A percentile compares a stretch with the other conserved stretches of the same genome.
phyloP scores from a whole-genome alignment of 1,140 invertebrate genomes.

The Ctenoplectra terminalis region DNA sequence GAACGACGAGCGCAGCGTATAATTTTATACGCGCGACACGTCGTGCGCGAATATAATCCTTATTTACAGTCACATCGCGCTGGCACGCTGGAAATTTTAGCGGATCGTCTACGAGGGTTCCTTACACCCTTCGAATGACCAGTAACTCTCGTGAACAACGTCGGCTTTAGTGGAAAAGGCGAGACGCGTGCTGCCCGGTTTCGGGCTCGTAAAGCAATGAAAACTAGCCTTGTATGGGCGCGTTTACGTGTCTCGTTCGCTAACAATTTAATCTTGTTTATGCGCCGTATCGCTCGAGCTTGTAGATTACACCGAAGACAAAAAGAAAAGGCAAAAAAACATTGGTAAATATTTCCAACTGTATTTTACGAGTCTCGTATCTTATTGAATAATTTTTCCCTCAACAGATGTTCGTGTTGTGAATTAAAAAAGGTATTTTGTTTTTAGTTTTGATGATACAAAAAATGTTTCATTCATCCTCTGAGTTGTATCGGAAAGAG shows the following conservation, averaged over 20 bases:
- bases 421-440: background rate
- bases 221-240: background rate
- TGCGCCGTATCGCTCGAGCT: background rate
- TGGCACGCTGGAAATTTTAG: constrained; percentile 35
- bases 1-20: background rate
- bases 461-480: too few species aligned
- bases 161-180: constrained; percentile 24
- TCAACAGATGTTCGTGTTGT: background rate
- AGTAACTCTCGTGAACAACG: constrained; percentile 42
- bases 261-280: background rate
- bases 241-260: constrained; percentile 9
- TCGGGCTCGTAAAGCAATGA: constrained; percentile 31
- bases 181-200: background rate
- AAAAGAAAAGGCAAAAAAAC: background rate
- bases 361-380: background rate
- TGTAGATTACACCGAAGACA: background rate
- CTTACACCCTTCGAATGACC: constrained; percentile 48
- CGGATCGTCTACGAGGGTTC: constrained; percentile 3
- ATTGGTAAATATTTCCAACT: background rate
- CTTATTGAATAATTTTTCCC: background rate
- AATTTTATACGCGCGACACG: constrained; percentile 36
- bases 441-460: too few species aligned
- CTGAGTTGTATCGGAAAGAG: too few species aligned
- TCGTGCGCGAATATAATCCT: constrained; percentile 33
- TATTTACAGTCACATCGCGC: constrained; percentile 50